phyloP scores from a whole-genome alignment of 35 echinoderm and acorn worm species.

The Ophiothrix spiculata region DNA sequence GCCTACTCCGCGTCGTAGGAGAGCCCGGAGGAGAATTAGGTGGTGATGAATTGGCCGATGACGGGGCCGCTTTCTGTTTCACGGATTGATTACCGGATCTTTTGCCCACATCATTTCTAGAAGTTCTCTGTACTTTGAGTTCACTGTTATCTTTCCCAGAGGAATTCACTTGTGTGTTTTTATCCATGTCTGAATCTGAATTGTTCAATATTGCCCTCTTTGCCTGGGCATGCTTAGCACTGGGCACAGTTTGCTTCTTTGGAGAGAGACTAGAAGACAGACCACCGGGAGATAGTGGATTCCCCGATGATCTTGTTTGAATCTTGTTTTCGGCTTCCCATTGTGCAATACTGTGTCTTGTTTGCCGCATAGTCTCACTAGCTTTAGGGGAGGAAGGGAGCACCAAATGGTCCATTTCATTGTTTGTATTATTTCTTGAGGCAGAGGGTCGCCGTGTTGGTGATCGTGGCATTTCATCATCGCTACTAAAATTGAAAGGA shows the following conservation, averaged over 20 bases:
- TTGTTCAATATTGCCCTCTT: neutral
- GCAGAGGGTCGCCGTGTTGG: constrained; percentile 16
- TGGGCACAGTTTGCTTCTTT: neutral
- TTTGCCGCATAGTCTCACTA: neutral
- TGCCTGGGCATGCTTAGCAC: neutral
- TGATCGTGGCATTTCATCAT: constrained; percentile 46
- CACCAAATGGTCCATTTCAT: neutral
- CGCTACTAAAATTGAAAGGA: constrained; percentile 60
- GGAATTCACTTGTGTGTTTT: neutral
- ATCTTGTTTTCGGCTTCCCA: constrained; percentile 23
- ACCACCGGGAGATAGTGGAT: neutral
- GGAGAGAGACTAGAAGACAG: neutral
- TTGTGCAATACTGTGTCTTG: constrained; percentile 13
- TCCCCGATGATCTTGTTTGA: constrained; percentile 32
- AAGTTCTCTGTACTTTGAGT: neutral
- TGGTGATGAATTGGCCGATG: neutral
- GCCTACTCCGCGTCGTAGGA: neutral
- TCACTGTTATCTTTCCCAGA: neutral
- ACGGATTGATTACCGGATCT: neutral
- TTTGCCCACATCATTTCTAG: neutral
- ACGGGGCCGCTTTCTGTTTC: neutral
- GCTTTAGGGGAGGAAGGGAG: neutral
- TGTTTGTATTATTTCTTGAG: neutral
- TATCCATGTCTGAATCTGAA: neutral
- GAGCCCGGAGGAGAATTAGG: neutral